Evolutionary conservation across 2,113 vertebrate genomes (phyloP).

Genomic region (Gulo gulo): DNA sequence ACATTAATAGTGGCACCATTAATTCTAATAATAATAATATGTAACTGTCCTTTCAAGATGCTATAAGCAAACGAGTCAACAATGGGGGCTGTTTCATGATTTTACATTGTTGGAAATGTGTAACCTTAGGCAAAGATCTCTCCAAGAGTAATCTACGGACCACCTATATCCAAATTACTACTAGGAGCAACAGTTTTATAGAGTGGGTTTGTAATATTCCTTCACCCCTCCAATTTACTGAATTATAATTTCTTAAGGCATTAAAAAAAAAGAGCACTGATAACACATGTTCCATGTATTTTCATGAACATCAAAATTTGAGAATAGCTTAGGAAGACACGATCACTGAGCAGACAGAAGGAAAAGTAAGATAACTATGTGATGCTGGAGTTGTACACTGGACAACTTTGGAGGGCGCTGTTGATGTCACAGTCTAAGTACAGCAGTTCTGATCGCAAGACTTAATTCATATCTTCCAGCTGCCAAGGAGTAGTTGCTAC

Average conservation of each 20-base stretch:
- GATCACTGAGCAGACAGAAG: not conserved
- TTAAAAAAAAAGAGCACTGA: not conserved
- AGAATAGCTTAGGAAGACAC: not conserved
- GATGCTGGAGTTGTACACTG: not conserved
- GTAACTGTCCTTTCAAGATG: not conserved
- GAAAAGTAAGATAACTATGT: not conserved
- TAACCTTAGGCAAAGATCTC: not conserved
- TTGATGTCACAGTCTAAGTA: not conserved
- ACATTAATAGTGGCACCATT: not conserved
- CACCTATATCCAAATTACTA: not conserved
- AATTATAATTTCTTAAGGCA: not conserved
- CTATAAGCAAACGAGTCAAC: not conserved
- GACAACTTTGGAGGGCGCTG: too few species aligned
- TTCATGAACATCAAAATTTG: not conserved
- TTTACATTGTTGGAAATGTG: not conserved
- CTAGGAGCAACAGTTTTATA: not conserved
- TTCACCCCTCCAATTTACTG: not conserved
- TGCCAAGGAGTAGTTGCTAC: not conserved
- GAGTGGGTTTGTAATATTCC: not conserved
- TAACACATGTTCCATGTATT: not conserved
- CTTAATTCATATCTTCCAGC: not conserved
- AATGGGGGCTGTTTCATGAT: not conserved
- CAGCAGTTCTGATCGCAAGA: not conserved
- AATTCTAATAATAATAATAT: slow-evolving; percentile 20
- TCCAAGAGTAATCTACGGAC: not conserved